Conservation (phyloP, 30 jellyfish, hydroid and myxozoan species). For the Mastigias papua region DNA sequence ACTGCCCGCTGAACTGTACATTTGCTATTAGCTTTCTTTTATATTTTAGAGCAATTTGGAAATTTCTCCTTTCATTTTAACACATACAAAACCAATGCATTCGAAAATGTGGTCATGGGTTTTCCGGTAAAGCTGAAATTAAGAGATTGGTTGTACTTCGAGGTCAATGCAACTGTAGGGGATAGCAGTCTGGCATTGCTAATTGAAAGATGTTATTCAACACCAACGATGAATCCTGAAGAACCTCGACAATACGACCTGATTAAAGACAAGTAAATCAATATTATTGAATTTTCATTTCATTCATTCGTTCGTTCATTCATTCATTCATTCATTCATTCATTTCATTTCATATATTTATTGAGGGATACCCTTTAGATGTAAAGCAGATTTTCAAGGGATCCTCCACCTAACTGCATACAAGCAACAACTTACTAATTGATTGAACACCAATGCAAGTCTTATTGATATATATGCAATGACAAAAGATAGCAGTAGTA, state of each 20-base stretch:
- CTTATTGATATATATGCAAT: too few relatives aligned
- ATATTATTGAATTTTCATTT: neutral
- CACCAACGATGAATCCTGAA: conserved; percentile 8
- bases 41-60: conserved; percentile 5
- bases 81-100: neutral
- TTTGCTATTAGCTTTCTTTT: too few relatives aligned
- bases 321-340: neutral
- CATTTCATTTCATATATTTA: neutral
- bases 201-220: conserved; percentile 11
- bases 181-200: neutral
- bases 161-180: neutral
- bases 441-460: too few relatives aligned
- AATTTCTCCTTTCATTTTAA: neutral
- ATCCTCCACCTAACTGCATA: neutral
- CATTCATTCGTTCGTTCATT: neutral
- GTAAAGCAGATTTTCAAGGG: neutral
- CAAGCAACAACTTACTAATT: too few relatives aligned
- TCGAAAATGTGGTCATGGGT: neutral
- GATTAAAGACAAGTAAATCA: neutral
- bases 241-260: neutral
- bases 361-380: neutral
- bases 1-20: neutral
- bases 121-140: conserved; percentile 13
- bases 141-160: conserved; percentile 15
- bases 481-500: too few relatives aligned